These are phyloP conservation scores for Tupaia tana DNA, from an alignment of 2,113 vertebrate species.

Conservation along the genomic window DNA sequence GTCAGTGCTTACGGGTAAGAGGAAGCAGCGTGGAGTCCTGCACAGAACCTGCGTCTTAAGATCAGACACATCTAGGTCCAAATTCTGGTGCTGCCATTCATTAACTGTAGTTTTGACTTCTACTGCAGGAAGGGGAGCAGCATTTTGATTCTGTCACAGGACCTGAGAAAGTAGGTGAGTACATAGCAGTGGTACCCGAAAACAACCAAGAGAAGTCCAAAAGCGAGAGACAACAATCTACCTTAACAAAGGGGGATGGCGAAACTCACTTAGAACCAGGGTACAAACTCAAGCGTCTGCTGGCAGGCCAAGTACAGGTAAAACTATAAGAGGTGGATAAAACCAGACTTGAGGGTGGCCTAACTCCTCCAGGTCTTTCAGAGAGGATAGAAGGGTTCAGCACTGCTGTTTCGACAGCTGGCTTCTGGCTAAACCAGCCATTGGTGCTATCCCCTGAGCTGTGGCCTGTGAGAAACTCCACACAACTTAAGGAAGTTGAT, in stretches of 20 bases:
- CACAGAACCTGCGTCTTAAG: neutral
- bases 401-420: neutral
- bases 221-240: neutral
- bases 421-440: neutral
- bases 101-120: neutral
- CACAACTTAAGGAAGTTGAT: neutral
- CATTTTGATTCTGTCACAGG: neutral
- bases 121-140: neutral
- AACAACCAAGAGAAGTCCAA: neutral
- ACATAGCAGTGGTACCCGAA: neutral
- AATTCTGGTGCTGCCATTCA: neutral
- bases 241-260: neutral
- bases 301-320: neutral
- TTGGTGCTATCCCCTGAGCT: neutral
- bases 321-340: neutral
- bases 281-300: neutral
- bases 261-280: constrained; percentile 9
- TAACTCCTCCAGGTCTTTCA: neutral
- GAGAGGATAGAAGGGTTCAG: neutral
- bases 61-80: neutral
- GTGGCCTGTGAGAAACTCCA: neutral
- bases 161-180: neutral
- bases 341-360: neutral
- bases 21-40: neutral
- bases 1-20: neutral